phyloP scores from a whole-genome alignment of 2,888 invertebrate genomes.

The Tenthredo distinguenda region DNA sequence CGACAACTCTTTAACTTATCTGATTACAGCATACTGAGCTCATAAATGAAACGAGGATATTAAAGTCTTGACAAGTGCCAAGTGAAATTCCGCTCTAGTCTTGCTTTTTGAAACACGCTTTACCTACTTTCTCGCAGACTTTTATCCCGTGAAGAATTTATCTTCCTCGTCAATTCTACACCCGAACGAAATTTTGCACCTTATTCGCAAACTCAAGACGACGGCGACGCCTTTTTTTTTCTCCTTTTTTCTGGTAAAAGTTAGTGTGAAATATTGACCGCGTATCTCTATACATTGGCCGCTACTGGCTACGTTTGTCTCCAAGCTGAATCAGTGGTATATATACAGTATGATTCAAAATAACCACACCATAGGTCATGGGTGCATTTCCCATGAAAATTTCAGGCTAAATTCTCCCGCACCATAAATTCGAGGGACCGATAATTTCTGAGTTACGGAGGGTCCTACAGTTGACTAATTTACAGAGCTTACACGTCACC shows the following conservation, averaged over 20 bases:
- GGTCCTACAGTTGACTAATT: too few relatives aligned
- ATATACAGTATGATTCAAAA: too few relatives aligned
- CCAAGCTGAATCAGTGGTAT: background rate
- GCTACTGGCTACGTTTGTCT: background rate
- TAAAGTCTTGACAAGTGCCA: background rate
- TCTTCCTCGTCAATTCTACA: slow-evolving; percentile 28
- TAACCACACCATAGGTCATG: too few relatives aligned
- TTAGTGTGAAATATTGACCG: slow-evolving; percentile 2
- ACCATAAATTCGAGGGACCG: too few relatives aligned
- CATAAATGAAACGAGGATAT: background rate
- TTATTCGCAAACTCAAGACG: slow-evolving; percentile 26
- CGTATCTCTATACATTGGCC: background rate
- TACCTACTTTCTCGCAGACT: background rate
- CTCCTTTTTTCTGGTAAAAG: background rate
- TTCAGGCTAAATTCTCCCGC: too few relatives aligned
- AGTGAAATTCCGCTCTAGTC: background rate
- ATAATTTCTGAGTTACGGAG: too few relatives aligned
- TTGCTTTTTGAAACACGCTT: background rate
- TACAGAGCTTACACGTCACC: too few relatives aligned
- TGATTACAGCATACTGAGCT: background rate
- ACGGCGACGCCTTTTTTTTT: background rate
- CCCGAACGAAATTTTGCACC: slow-evolving; percentile 18
- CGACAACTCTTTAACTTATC: background rate
- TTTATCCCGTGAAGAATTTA: slow-evolving; percentile 13
- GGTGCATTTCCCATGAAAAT: too few relatives aligned